phyloP scores from a whole-genome alignment of 2,888 invertebrate species.

The Amphimallon solstitiale region DNA sequence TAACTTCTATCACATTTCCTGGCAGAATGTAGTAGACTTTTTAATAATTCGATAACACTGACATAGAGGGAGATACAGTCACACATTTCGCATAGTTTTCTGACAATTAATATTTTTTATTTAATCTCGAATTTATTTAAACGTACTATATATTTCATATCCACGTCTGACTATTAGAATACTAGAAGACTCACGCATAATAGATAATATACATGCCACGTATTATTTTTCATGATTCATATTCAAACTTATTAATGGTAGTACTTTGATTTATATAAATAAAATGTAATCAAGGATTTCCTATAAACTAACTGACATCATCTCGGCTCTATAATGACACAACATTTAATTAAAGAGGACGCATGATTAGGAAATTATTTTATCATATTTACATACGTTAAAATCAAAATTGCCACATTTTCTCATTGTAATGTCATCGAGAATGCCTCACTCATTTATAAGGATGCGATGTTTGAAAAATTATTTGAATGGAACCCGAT shows the following conservation, averaged over 20 bases:
- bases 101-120: no score
- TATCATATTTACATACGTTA: slow-evolving; percentile 1
- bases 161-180: no score
- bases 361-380: slow-evolving; percentile 15
- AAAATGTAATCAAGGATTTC: slow-evolving; percentile 10
- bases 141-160: no score
- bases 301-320: slow-evolving; percentile 18
- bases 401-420: slow-evolving; percentile 25
- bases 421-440: slow-evolving; percentile 22
- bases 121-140: no score
- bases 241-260: slow-evolving; percentile 20
- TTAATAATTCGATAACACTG: no score
- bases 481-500: slow-evolving; percentile 36
- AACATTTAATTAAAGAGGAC: slow-evolving; percentile 11
- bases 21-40: no score
- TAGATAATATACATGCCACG: not conserved
- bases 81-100: no score
- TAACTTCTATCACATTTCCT: no score
- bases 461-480: slow-evolving; percentile 8
- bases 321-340: slow-evolving; percentile 12
- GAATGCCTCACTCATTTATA: slow-evolving; percentile 1
- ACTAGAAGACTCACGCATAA: no score
- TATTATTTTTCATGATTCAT: slow-evolving; percentile 7
- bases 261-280: slow-evolving; percentile 9
- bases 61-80: no score